Evolutionary conservation across 2,797 vertebrate species (phyloP), one percentile per base, ranked within the genome.

Genomic region (Sebastes cheni): DNA sequence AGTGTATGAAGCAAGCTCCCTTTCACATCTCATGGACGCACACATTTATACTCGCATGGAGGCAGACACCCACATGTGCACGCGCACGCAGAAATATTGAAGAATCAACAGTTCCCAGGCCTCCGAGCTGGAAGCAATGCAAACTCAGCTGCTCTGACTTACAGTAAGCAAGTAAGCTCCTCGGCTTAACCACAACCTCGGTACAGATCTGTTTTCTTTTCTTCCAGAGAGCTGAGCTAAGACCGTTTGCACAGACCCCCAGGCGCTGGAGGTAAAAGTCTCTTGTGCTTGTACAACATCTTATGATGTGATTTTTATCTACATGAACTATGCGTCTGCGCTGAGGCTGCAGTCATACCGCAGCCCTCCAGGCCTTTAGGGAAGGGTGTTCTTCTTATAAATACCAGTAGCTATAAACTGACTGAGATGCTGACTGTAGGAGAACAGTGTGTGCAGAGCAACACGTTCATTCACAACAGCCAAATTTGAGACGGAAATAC

Each of bases 111-210:
- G 83, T 90, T 92, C 85, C 78, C 82, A 81, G 70, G 81, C 83
- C 77, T 88, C 85, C 12, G 79, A 86, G 85, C 73, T 81, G 84
- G 75, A 79, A 65, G 80, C 79, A 81, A 56, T 92, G 89, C 91
- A 86, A 80, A 88, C 88, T 90, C 91, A 93, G 91, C 92, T 90
- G 84, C 83, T 88, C 77, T 69, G 86, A 84, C 78, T 89, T 88
- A 86, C 82, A 81, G 83, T 87, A 82, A 89, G 82, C 80, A 73
- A 89, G 83, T 81, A 86, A 91, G 82, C 81, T 83, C 69, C 74
- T 72, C 6, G 23, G 82, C 86, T 85, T 73, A 87, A 91, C 83
- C 87, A 54, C 86, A 89, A 86, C 80, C 86, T 72, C 56, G 83
- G 76, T 16, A 72, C 72, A 76, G 72, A 84, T 75, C 79, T 80